Conservation (phyloP, 2,888 invertebrate species). For the Rhodophaea formosa region DNA sequence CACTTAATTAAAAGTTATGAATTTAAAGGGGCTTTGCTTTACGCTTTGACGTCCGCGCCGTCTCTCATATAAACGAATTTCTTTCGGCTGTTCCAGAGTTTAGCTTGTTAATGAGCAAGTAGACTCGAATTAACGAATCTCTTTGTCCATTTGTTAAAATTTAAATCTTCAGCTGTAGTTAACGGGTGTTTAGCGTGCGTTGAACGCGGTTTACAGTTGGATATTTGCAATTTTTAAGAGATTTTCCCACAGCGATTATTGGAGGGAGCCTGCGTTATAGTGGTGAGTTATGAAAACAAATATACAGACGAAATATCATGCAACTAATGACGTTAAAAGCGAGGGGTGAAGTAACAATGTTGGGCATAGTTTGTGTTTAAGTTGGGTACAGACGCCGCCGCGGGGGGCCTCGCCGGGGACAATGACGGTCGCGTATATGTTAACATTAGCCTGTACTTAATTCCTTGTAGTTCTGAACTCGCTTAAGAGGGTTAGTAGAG, state of each 20-base stretch:
- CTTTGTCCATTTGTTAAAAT: conserved; percentile 44
- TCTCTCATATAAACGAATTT: conserved; percentile 58
- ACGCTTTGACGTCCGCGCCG: conserved; percentile 60
- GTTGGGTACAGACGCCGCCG: conserved; percentile 50
- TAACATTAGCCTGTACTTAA: conserved; percentile 77
- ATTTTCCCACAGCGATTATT: conserved; percentile 75
- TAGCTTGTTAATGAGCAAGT: conserved; percentile 56
- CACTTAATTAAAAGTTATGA: conserved; percentile 81
- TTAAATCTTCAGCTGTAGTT: conserved; percentile 38
- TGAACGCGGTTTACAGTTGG: conserved; percentile 30
- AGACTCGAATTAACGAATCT: conserved; percentile 45
- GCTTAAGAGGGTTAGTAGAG: conserved; percentile 75
- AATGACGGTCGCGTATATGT: conserved; percentile 76
- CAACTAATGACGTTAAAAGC: conserved; percentile 77
- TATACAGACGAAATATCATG: conserved; percentile 75
- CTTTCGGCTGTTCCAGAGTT: conserved; percentile 56
- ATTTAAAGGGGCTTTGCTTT: conserved; percentile 72
- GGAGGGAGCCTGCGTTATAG: conserved; percentile 62
- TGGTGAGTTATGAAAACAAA: conserved; percentile 75
- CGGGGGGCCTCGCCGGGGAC: conserved; percentile 61
- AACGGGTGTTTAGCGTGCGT: conserved; percentile 39
- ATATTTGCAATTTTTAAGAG: conserved; percentile 16
- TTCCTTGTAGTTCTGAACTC: conserved; percentile 77
- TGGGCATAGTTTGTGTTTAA: conserved; percentile 76
- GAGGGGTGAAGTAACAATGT: conserved; percentile 77